Conservation (phyloP, 2,113 vertebrate species). For the Hemicordylus capensis region DNA sequence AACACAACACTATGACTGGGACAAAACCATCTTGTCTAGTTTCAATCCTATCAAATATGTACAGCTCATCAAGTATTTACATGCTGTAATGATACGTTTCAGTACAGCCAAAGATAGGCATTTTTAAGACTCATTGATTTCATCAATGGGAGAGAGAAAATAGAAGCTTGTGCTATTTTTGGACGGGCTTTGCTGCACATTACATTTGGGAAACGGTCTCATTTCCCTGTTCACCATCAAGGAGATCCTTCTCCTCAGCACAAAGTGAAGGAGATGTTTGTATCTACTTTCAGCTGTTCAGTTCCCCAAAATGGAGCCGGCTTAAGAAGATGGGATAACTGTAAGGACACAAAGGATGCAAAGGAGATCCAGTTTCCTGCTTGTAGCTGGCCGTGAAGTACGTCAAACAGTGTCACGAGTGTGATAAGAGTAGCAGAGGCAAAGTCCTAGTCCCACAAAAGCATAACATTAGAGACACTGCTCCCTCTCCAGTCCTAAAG, state of each 20-base stretch:
- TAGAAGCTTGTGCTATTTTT: not conserved
- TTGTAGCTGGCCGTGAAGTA: too few relatives aligned
- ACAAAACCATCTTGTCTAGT: too few relatives aligned
- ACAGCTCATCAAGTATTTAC: too few relatives aligned
- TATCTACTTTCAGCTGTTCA: too few relatives aligned
- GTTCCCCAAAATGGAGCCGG: not conserved
- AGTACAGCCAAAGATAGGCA: too few relatives aligned
- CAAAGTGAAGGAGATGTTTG: not conserved
- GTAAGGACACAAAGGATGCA: not conserved
- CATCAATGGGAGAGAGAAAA: not conserved
- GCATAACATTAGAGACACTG: not conserved
- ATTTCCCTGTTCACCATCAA: not conserved
- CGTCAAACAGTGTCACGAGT: too few relatives aligned
- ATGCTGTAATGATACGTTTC: too few relatives aligned
- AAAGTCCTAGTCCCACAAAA: not conserved
- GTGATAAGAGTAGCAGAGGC: too few relatives aligned
- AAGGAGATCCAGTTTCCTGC: not conserved
- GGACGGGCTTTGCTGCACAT: not conserved
- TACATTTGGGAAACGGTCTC: not conserved
- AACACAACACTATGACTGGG: too few relatives aligned
- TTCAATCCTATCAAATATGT: too few relatives aligned
- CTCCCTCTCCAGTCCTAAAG: not conserved
- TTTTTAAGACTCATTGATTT: not conserved
- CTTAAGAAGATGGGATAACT: not conserved
- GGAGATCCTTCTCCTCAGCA: not conserved